Evolutionary conservation across 2,797 vertebrate species (phyloP).

Genomic region (Muraenolepis orangiensis): DNA sequence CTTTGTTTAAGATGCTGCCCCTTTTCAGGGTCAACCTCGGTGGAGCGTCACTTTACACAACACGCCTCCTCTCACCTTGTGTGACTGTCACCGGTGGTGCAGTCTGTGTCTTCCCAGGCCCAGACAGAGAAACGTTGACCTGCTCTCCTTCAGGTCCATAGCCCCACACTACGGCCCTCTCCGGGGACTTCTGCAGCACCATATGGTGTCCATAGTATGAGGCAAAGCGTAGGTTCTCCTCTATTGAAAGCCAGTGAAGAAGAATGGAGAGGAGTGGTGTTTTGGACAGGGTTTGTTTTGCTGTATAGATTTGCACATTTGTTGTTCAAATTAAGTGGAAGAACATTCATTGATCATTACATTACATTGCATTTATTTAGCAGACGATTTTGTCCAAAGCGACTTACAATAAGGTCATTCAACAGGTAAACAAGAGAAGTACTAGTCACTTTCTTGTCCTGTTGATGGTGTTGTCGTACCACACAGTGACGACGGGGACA

Average conservation of each 20-base stretch:
- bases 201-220: constrained; percentile 84
- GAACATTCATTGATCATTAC: too few relatives aligned
- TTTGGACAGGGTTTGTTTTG: too few relatives aligned
- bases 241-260: constrained; percentile 13
- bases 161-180: constrained; percentile 84
- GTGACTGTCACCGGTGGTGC: constrained; percentile 30
- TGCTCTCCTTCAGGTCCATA: constrained; percentile 57
- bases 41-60: neutral
- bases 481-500: too few relatives aligned
- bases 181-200: constrained; percentile 86
- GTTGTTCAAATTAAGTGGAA: too few relatives aligned
- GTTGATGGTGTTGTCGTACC: too few relatives aligned
- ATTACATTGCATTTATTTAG: too few relatives aligned
- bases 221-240: constrained; percentile 71
- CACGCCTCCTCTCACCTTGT: constrained; percentile 49
- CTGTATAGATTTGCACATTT: too few relatives aligned
- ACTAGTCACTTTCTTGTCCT: too few relatives aligned
- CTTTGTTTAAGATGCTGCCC: neutral
- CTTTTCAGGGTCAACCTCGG: neutral
- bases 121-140: constrained; percentile 66
- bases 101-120: constrained; percentile 37
- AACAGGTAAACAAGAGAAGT: too few relatives aligned
- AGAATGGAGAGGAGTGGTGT: neutral
- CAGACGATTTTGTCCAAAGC: too few relatives aligned
- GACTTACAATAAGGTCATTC: too few relatives aligned